Conservation (phyloP, 1,140 invertebrate species). For the Cyphomyrmex costatus region DNA sequence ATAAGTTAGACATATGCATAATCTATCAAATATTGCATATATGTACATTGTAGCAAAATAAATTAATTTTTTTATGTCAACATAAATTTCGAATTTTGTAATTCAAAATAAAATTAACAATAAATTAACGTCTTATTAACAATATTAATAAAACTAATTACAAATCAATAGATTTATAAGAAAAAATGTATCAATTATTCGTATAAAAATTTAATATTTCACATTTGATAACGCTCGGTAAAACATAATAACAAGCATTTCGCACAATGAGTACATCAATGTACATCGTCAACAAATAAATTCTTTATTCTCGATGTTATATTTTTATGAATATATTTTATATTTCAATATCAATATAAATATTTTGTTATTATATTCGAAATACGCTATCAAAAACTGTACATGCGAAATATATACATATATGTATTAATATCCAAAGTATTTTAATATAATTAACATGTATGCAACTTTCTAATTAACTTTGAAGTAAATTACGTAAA, state of each 20-base stretch:
- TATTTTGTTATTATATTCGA: slow-evolving; percentile 11
- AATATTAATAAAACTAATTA: slow-evolving; percentile 12
- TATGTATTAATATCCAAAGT: background rate
- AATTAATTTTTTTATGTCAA: background rate
- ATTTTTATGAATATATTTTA: background rate
- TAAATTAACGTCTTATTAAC: background rate
- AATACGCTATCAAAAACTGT: background rate
- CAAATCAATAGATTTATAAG: background rate
- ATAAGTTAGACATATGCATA: background rate
- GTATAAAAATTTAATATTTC: background rate
- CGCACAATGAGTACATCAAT: slow-evolving; percentile 10
- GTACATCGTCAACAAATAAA: background rate
- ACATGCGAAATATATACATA: background rate
- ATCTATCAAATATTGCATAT: background rate
- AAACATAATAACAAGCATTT: slow-evolving; percentile 20
- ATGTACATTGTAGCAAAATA: background rate
- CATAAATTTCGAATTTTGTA: background rate
- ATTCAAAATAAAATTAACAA: background rate
- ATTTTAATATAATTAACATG: slow-evolving; percentile 3
- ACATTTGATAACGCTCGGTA: background rate
- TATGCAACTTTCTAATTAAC: background rate
- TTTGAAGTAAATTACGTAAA: background rate
- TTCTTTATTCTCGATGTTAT: slow-evolving; percentile 19
- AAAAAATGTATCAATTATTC: slow-evolving; percentile 14
- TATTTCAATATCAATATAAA: slow-evolving; percentile 1